Percentiles rank a stretch among this genome's conserved stretches.
Conservation (phyloP, 2,797 vertebrate genomes). For the Phaenicophaeus curvirostris region DNA sequence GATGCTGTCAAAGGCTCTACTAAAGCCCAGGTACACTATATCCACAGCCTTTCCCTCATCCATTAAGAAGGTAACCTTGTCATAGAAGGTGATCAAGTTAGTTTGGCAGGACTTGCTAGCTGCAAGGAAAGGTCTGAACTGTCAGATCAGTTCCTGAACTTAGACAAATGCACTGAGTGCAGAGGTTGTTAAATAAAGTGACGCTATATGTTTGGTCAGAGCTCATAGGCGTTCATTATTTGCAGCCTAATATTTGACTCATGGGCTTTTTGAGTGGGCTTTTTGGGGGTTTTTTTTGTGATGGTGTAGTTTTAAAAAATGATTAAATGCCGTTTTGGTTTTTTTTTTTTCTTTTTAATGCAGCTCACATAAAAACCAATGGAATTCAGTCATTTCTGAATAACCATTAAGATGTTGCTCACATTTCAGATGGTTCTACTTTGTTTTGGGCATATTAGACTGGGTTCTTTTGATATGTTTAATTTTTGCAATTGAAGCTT, state of each 20-base stretch:
- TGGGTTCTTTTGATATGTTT: slow-evolving; percentile 51
- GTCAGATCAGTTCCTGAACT: background rate
- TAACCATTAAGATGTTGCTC: slow-evolving; percentile 27
- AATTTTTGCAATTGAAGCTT: slow-evolving; percentile 44
- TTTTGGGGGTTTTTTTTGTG: background rate
- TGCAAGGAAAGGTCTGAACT: background rate
- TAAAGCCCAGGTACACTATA: too few species aligned
- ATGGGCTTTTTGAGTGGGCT: background rate
- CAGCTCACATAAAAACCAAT: background rate
- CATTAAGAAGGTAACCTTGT: too few species aligned
- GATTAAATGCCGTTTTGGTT: background rate
- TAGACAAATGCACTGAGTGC: background rate
- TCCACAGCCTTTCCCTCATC: too few species aligned
- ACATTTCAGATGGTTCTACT: background rate
- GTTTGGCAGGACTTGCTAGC: background rate
- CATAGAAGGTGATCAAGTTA: too few species aligned
- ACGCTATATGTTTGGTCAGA: background rate
- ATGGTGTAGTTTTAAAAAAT: background rate
- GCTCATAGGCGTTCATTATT: background rate
- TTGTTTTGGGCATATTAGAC: slow-evolving; percentile 6
- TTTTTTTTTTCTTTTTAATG: background rate
- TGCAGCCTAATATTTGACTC: background rate
- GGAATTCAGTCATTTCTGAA: background rate
- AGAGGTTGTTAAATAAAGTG: background rate
- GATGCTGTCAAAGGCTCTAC: too few species aligned